phyloP scores from a whole-genome alignment of 2,113 vertebrate species.

The Ploceus nigricollis region DNA sequence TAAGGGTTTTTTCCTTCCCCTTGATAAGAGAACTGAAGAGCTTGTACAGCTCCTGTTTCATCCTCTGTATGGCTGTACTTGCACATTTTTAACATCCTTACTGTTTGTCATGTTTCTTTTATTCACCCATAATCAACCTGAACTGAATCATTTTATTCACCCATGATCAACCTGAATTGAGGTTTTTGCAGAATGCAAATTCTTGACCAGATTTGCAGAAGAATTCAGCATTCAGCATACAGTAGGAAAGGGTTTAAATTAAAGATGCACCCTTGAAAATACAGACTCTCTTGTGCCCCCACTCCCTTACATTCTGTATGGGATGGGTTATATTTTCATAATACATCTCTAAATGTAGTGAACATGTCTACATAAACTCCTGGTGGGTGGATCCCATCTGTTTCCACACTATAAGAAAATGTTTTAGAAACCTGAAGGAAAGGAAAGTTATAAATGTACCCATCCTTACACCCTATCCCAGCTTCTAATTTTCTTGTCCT shows the following conservation, averaged over 20 bases:
- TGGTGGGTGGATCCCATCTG: slow-evolving; percentile 37
- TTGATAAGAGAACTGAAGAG: neutral
- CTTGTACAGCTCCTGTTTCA: neutral
- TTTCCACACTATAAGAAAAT: neutral
- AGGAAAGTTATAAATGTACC: neutral
- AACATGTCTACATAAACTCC: neutral
- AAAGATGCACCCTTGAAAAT: neutral
- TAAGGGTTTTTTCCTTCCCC: neutral
- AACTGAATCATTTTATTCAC: neutral
- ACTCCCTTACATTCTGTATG: neutral
- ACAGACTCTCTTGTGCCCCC: neutral
- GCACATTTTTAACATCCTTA: neutral
- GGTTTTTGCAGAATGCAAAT: neutral
- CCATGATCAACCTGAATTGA: neutral
- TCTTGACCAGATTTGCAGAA: neutral
- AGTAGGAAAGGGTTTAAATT: neutral
- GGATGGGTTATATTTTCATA: neutral
- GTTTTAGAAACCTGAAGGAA: neutral
- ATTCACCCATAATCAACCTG: neutral
- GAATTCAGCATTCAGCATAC: neutral
- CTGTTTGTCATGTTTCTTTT: neutral
- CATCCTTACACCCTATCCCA: neutral
- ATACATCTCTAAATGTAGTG: neutral
- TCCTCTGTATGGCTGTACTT: neutral
- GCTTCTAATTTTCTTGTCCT: neutral